Evolutionary conservation across 2,797 vertebrate genomes (phyloP).

Genomic region (Trachurus trachurus): DNA sequence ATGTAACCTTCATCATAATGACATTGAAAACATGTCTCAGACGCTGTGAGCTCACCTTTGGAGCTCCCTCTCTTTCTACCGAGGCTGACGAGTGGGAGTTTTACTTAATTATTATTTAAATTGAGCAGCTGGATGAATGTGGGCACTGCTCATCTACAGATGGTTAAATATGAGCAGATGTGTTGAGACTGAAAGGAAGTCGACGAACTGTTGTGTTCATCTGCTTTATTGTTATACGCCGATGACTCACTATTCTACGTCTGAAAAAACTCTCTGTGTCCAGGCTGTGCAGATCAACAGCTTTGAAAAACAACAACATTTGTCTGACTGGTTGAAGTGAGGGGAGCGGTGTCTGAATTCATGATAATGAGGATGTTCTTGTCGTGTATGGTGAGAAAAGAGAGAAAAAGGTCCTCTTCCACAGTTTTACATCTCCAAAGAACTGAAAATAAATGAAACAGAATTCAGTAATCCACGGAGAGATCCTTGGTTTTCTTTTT

Average conservation of each 20-base stretch:
- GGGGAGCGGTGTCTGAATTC: not conserved
- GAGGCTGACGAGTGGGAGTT: not conserved
- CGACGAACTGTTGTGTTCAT: not conserved
- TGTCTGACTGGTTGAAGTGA: not conserved
- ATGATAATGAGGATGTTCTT: constrained; percentile 39
- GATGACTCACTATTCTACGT: constrained; percentile 41
- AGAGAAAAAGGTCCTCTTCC: constrained; percentile 67
- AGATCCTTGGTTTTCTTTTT: constrained; percentile 74
- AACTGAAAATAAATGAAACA: constrained; percentile 56
- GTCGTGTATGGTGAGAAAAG: constrained; percentile 24
- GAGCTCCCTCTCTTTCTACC: not conserved
- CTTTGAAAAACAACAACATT: no score
- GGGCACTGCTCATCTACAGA: not conserved
- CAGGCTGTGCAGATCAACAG: not conserved
- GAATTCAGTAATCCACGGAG: constrained; percentile 63
- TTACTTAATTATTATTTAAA: not conserved
- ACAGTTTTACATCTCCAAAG: constrained; percentile 46
- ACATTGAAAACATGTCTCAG: no score
- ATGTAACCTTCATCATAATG: no score
- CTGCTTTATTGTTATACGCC: constrained; percentile 8
- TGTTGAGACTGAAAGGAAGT: constrained; percentile 17
- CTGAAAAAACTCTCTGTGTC: constrained; percentile 1
- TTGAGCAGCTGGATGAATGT: not conserved
- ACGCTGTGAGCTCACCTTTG: not conserved
- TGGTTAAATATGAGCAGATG: not conserved